Evolutionary conservation across 2,888 invertebrate genomes (phyloP).

Genomic region (Sisyra terminalis): DNA sequence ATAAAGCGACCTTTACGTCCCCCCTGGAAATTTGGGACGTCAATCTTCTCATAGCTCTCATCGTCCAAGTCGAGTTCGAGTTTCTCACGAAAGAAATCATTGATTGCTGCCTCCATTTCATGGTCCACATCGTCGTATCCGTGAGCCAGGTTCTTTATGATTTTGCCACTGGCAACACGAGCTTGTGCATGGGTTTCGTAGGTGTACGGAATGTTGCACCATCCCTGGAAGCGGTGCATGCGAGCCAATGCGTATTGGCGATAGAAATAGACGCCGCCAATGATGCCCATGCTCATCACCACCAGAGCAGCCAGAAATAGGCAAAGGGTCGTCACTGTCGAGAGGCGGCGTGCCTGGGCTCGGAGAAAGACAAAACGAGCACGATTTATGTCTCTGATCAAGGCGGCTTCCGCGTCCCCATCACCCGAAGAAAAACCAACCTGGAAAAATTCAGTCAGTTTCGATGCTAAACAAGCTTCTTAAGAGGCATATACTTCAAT

Average conservation of each 20-base stretch:
- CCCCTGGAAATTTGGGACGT: conserved; percentile 69
- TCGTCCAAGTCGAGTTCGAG: conserved; percentile 60
- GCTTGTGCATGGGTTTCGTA: conserved; percentile 11
- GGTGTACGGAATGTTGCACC: conserved; percentile 49
- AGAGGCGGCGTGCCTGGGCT: conserved; percentile 35
- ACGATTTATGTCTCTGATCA: conserved; percentile 12
- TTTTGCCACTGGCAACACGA: conserved; percentile 4
- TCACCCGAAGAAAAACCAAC: conserved; percentile 11
- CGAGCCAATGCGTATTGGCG: conserved; percentile 48
- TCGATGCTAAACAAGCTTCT: too few relatives aligned
- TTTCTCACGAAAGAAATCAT: conserved; percentile 53
- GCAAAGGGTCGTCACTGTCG: conserved; percentile 44
- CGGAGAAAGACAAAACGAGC: conserved; percentile 28
- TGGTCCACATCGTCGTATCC: background rate
- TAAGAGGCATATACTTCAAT: too few relatives aligned
- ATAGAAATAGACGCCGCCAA: conserved; percentile 61
- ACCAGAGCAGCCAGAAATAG: conserved; percentile 50
- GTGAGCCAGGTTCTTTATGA: conserved; percentile 18
- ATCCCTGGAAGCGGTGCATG: conserved; percentile 44
- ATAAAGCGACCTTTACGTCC: conserved; percentile 73
- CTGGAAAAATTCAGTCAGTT: too few relatives aligned
- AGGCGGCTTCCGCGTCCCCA: conserved; percentile 27
- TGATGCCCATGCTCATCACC: conserved; percentile 51
- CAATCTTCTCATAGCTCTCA: conserved; percentile 66
- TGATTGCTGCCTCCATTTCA: conserved; percentile 7